These are phyloP conservation scores for Patella depressa DNA, from an alignment of 2,888 invertebrate genomes.

Conservation along the genomic window DNA sequence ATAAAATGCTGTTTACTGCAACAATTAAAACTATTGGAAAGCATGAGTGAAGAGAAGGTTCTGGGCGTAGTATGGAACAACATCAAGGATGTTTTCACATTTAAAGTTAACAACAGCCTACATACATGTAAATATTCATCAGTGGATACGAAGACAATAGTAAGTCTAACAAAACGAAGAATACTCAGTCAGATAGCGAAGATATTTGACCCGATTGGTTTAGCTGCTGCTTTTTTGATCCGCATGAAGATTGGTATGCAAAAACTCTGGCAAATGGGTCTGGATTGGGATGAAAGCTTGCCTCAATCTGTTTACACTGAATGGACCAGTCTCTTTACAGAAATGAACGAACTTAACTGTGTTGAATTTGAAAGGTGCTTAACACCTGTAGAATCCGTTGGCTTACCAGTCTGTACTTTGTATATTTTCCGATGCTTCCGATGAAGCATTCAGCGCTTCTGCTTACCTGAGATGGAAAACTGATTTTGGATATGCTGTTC, in stretches of 20 bases:
- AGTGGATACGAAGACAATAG: neutral
- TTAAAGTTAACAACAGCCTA: neutral
- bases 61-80: neutral
- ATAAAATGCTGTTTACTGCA: neutral
- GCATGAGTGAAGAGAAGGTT: neutral
- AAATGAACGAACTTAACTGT: neutral
- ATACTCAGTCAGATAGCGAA: neutral
- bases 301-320: neutral
- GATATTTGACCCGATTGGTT: neutral
- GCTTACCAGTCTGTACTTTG: slow-evolving; percentile 7
- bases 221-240: neutral
- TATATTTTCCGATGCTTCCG: slow-evolving; percentile 2
- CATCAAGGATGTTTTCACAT: neutral
- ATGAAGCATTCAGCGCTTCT: neutral
- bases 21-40: neutral
- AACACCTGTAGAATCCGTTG: neutral
- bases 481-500: neutral
- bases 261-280: slow-evolving; percentile 1
- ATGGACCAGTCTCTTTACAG: neutral
- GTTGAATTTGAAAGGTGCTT: slow-evolving; percentile 1
- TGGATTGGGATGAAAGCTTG: neutral
- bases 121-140: neutral
- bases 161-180: neutral
- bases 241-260: neutral
- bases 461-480: slow-evolving; percentile 5